phyloP scores from a whole-genome alignment of 1,140 invertebrate species.

The Drosophila sturtevanti region DNA sequence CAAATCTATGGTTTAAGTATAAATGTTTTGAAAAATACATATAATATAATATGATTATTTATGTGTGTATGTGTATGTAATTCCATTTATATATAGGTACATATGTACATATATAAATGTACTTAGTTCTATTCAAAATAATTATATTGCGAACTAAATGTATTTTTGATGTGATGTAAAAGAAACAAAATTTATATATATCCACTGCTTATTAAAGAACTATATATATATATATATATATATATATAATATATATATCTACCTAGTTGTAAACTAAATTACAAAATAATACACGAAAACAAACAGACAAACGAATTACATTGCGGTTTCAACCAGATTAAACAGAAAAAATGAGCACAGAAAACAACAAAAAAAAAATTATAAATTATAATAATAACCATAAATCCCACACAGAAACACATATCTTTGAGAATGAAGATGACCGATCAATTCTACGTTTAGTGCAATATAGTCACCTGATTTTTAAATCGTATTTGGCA shows the following conservation, averaged over 20 bases:
- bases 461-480: background rate
- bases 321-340: background rate
- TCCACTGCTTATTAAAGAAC: background rate
- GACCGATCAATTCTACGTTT: background rate
- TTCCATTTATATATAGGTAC: background rate
- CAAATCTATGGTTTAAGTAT: background rate
- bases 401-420: constrained; percentile 12
- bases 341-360: no score
- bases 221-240: background rate
- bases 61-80: background rate
- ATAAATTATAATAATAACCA: constrained; percentile 2
- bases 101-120: constrained; percentile 5
- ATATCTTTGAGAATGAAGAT: constrained; percentile 30
- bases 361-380: no score
- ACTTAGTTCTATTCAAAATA: background rate
- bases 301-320: background rate
- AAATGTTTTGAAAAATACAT: background rate
- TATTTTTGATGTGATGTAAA: constrained; percentile 6
- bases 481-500: background rate
- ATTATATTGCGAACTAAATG: constrained; percentile 1
- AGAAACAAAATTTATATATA: background rate
- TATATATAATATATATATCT: background rate
- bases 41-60: background rate
- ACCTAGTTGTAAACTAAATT: background rate
- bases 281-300: background rate